A percentile compares a stretch with the other conserved stretches of the same genome.
These are phyloP conservation scores for Muricea muricata DNA, from an alignment of 92 coral and sea anemone species.

Conservation along the genomic window DNA sequence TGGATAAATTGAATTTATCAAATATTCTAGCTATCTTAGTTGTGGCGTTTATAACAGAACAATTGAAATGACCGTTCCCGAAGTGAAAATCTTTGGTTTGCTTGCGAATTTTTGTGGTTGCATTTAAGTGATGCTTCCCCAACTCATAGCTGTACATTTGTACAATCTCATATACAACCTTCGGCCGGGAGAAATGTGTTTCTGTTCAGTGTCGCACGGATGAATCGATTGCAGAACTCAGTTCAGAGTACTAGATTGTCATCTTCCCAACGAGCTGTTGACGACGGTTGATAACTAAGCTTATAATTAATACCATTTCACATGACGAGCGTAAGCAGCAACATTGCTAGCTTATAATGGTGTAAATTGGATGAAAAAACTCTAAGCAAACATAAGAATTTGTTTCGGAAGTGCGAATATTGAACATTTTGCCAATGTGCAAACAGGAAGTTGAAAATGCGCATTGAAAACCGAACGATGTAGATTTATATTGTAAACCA, in stretches of 20 bases:
- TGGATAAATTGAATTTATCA: no score
- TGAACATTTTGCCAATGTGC: neutral
- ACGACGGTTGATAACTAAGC: neutral
- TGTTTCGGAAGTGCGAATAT: constrained; percentile 1
- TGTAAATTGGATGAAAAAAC: constrained; percentile 19
- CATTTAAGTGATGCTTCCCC: no score
- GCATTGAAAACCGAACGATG: neutral
- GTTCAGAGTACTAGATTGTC: no score
- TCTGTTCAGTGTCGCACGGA: no score
- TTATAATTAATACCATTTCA: neutral
- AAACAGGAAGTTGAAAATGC: neutral
- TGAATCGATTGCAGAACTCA: no score
- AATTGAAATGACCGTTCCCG: no score
- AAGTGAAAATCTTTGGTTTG: no score
- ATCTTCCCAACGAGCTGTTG: neutral
- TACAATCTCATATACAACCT: neutral
- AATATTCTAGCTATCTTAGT: no score
- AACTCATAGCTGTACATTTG: neutral
- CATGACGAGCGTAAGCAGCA: neutral
- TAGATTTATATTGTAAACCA: no score
- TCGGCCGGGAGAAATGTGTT: no score
- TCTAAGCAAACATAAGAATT: neutral
- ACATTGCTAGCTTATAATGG: neutral
- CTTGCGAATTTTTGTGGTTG: no score
- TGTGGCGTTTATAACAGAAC: no score